Evolutionary conservation across 2,113 vertebrate genomes (phyloP), one percentile per base, ranked within the genome.

Genomic region (Oxyura jamaicensis): DNA sequence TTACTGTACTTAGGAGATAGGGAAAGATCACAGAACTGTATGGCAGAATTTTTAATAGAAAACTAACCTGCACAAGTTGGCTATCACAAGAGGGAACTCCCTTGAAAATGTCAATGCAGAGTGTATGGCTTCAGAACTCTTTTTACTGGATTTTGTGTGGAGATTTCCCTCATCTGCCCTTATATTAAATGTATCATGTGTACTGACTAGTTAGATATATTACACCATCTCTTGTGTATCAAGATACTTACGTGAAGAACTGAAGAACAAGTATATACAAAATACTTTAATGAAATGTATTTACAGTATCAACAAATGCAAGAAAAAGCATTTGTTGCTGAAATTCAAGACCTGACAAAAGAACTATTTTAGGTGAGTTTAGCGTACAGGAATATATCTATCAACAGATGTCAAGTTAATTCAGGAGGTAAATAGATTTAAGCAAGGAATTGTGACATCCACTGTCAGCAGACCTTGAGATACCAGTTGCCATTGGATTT

Each of bases 331-430:
- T 88, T 92, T 88, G 33, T 39, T 81, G 42, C 29, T 77, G 65
- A 65, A 88, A 88, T 83, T 59, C 55, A 68, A 77, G 88, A 82
- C 68, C 71, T 91, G 77, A 94, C 58, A 63, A 85, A 83, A 76
- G 42, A 83, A 73, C 75, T 78, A 42, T 39, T 95, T 93, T 56
- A 67, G 48, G 39, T 71, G 76, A 93, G 22, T 93, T 94, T 73
- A 80, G 46, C 50, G 39, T 91, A 55, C 53, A 67, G 36, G 65
- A 80, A 91, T 94, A 75, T 63, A 89, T 92, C 91, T 63, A 89
- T 92, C 91, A 96, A 93, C 95, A 95, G 92, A 96, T 97, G 94
- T 93, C 94, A 91, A 39, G 92, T 94, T 95, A 96, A 97, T 96
- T 95, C 76, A 83, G 74, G 35, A 94, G 78, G 77, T 78, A 94